These are phyloP conservation scores for Crenichthys baileyi DNA, from an alignment of 2,797 vertebrate genomes.

Conservation along the genomic window DNA sequence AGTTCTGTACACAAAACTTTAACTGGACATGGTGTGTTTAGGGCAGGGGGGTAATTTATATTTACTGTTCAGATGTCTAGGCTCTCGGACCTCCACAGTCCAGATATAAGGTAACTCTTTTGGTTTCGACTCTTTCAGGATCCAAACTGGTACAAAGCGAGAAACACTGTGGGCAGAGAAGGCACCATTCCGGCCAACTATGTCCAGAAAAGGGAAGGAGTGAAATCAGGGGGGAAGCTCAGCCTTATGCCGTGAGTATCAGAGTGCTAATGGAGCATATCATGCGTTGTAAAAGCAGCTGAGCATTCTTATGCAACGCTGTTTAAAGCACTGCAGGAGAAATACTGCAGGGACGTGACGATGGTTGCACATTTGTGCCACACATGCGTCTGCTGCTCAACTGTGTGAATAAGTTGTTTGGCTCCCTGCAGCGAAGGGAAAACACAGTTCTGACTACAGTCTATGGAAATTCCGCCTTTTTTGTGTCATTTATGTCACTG, in stretches of 20 bases:
- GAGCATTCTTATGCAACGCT: neutral
- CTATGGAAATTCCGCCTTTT: slow-evolving; percentile 31
- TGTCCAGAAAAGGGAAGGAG: slow-evolving; percentile 97
- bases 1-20: slow-evolving; percentile 10
- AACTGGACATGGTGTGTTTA: neutral
- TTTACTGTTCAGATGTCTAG: no score
- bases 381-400: neutral
- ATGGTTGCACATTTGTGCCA: neutral
- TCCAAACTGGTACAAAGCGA: slow-evolving; percentile 99
- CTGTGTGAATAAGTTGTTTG: slow-evolving; percentile 24
- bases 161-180: slow-evolving; percentile 91
- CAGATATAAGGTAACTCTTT: neutral
- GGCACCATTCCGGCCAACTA: slow-evolving; percentile 99
- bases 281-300: slow-evolving; percentile 3
- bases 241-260: slow-evolving; percentile 98
- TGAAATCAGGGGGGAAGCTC: slow-evolving; percentile 96
- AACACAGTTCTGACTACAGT: slow-evolving; percentile 38
- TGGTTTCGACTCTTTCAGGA: slow-evolving; percentile 78
- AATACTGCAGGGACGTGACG: neutral
- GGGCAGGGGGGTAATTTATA: neutral
- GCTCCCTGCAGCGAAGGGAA: slow-evolving; percentile 15
- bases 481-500: slow-evolving; percentile 28
- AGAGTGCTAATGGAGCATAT: neutral
- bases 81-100: no score
- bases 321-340: neutral